A percentile compares a stretch with the other conserved stretches of the same genome.
These are phyloP conservation scores for Pomacea maculata DNA, from an alignment of 1,140 invertebrate genomes.

Conservation along the genomic window DNA sequence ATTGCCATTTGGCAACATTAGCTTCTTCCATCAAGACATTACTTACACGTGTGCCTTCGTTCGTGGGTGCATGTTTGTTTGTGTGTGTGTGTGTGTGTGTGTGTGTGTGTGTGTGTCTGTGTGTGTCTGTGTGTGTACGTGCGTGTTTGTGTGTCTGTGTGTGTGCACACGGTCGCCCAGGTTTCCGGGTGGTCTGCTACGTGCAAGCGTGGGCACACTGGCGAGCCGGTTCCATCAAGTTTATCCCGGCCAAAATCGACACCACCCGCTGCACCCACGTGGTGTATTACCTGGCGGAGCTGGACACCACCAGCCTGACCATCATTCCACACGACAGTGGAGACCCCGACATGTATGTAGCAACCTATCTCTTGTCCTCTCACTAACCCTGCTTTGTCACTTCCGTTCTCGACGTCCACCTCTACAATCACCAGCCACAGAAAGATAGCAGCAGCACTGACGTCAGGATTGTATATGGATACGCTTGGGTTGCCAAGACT, in stretches of 20 bases:
- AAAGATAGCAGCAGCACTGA: too few species aligned
- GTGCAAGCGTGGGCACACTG: background rate
- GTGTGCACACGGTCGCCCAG: conserved; percentile 13
- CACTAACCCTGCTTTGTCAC: too few species aligned
- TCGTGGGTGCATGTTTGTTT: too few species aligned
- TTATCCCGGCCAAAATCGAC: background rate
- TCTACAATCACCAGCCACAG: too few species aligned
- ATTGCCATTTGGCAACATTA: too few species aligned
- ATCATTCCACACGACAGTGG: background rate
- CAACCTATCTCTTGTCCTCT: too few species aligned
- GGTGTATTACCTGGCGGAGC: background rate
- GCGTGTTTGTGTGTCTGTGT: conserved; percentile 20
- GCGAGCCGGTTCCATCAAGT: background rate
- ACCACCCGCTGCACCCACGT: background rate
- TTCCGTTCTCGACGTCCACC: too few species aligned
- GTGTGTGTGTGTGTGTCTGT: conserved; percentile 33
- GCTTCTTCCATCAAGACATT: too few species aligned
- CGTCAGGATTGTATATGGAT: too few species aligned
- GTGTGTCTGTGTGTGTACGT: background rate
- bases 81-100: background rate
- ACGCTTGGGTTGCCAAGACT: too few species aligned
- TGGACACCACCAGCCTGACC: background rate
- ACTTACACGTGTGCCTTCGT: too few species aligned
- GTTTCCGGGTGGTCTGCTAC: background rate
- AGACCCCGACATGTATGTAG: background rate